These are phyloP conservation scores for Diplogasteroides magnus DNA, from an alignment of 1,140 invertebrate species.

Conservation along the genomic window DNA sequence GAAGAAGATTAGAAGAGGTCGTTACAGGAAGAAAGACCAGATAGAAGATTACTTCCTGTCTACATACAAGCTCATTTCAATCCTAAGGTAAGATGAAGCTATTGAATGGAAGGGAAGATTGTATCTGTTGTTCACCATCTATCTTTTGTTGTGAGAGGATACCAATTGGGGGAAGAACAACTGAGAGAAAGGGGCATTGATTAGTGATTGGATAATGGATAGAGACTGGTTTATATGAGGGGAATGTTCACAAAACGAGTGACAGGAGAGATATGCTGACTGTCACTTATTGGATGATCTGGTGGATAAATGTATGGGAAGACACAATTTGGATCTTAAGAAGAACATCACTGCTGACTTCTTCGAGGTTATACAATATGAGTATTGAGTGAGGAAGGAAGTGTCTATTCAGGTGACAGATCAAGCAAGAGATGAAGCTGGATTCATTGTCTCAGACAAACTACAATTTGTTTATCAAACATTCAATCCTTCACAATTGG, in stretches of 20 bases:
- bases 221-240: too few relatives aligned
- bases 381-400: too few relatives aligned
- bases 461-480: not conserved
- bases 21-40: not conserved
- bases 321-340: not conserved
- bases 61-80: not conserved
- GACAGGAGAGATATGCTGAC: not conserved
- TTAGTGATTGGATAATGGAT: too few relatives aligned
- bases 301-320: not conserved
- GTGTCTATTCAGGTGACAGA: not conserved
- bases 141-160: too few relatives aligned
- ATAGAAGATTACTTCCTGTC: not conserved
- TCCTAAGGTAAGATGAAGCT: not conserved
- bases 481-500: not conserved
- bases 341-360: not conserved
- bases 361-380: too few relatives aligned
- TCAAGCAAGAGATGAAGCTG: not conserved
- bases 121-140: too few relatives aligned
- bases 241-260: too few relatives aligned
- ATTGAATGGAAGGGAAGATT: too few relatives aligned
- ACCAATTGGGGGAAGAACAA: too few relatives aligned
- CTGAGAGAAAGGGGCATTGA: too few relatives aligned
- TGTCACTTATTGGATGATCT: not conserved
- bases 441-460: not conserved
- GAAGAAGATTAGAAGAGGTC: not conserved